Evolutionary conservation across 2,113 vertebrate species (phyloP).

Genomic region (Ptyas mucosa): DNA sequence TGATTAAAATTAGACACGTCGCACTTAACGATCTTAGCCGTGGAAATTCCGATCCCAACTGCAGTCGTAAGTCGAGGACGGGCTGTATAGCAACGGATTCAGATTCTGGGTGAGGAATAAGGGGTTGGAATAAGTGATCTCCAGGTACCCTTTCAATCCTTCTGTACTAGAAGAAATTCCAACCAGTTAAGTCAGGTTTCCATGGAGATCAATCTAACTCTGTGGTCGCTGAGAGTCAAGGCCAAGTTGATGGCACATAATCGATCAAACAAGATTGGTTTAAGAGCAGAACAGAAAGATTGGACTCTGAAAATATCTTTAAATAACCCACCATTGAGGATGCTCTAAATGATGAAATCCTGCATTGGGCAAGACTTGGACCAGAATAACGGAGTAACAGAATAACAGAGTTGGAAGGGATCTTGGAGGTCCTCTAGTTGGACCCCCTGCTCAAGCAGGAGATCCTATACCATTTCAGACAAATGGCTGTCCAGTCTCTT

Average conservation of each 20-base stretch:
- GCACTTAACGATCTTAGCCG: neutral
- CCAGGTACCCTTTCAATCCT: neutral
- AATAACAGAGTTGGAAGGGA: too few species aligned
- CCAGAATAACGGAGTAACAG: neutral
- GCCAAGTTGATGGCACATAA: neutral
- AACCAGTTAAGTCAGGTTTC: neutral
- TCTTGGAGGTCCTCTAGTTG: too few species aligned
- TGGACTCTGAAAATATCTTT: neutral
- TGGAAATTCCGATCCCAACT: neutral
- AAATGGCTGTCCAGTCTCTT: too few species aligned
- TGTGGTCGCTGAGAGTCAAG: neutral
- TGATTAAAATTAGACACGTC: neutral
- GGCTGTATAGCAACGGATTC: neutral
- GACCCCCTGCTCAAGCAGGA: too few species aligned
- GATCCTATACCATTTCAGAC: too few species aligned
- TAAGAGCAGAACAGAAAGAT: neutral
- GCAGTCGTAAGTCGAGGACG: neutral
- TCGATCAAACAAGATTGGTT: neutral
- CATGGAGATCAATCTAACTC: neutral
- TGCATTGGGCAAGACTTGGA: neutral
- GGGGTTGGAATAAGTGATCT: neutral
- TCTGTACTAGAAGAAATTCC: neutral
- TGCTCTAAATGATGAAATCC: neutral
- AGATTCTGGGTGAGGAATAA: neutral
- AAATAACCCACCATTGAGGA: neutral